phyloP scores from a whole-genome alignment of 2,797 vertebrate genomes.

The Chrosomus eos region DNA sequence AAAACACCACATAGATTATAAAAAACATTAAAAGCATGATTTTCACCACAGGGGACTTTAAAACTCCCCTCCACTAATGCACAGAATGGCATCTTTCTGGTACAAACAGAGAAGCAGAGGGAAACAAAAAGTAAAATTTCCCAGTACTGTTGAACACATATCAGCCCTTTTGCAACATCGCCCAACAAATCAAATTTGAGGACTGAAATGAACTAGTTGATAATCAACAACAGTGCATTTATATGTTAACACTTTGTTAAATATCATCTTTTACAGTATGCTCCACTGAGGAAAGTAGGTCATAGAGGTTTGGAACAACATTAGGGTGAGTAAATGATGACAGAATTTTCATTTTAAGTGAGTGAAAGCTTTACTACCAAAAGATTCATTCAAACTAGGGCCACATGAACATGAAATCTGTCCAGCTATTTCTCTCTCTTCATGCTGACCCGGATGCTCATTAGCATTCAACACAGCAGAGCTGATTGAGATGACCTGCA shows the following conservation, averaged over 20 bases:
- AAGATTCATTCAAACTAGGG: slow-evolving; percentile 1
- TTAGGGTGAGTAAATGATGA: background rate
- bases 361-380: background rate
- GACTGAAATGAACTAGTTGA: background rate
- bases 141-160: background rate
- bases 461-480: slow-evolving; percentile 47
- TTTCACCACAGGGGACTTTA: too few relatives aligned
- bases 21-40: too few relatives aligned
- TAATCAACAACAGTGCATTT: background rate
- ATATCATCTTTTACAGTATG: background rate
- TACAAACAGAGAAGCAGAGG: background rate
- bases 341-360: background rate
- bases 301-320: background rate
- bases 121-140: background rate
- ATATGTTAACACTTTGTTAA: background rate
- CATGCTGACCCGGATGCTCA: background rate
- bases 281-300: background rate
- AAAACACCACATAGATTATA: too few relatives aligned
- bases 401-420: background rate
- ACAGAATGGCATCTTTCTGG: background rate
- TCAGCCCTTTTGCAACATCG: too few relatives aligned
- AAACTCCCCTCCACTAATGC: background rate
- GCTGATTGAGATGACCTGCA: slow-evolving; percentile 48
- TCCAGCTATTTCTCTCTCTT: background rate
- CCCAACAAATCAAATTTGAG: background rate